A percentile compares a stretch with the other conserved stretches of the same genome.
phyloP scores from a whole-genome alignment of 2,113 vertebrate species.

The Hyperoodon ampullatus region DNA sequence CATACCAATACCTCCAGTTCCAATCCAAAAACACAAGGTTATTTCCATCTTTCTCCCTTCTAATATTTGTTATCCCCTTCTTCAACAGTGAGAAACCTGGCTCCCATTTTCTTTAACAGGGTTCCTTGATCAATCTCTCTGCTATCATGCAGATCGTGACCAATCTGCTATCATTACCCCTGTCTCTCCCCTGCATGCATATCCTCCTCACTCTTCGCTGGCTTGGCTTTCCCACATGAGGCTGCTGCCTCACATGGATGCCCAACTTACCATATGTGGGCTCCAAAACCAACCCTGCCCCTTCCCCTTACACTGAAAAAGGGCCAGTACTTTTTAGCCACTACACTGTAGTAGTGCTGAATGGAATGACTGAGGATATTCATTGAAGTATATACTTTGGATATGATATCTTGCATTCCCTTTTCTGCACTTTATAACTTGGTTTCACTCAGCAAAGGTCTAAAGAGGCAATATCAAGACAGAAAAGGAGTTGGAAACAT shows the following conservation, averaged over 20 bases:
- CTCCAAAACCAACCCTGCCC: neutral
- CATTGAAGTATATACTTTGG: neutral
- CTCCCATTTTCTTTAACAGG: neutral
- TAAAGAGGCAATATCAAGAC: conserved; percentile 22
- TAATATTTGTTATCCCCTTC: neutral
- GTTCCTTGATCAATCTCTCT: neutral
- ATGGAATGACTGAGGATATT: neutral
- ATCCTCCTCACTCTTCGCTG: neutral
- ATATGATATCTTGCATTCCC: neutral
- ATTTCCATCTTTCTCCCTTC: neutral
- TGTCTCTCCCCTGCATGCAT: neutral
- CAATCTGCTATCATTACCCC: neutral
- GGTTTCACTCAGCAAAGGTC: neutral
- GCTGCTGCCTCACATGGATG: neutral
- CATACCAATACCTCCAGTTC: neutral
- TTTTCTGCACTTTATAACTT: conserved; percentile 35
- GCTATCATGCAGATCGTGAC: neutral
- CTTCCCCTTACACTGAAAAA: neutral
- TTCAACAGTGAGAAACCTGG: neutral
- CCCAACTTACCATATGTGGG: neutral
- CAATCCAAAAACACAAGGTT: neutral
- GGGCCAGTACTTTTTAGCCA: neutral
- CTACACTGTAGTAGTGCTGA: neutral
- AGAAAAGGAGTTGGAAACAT: neutral
- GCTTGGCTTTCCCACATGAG: neutral